Evolutionary conservation across 2,113 vertebrate species (phyloP), one percentile per base, ranked within the genome.

Genomic region (Poeciliopsis turrubarensis): DNA sequence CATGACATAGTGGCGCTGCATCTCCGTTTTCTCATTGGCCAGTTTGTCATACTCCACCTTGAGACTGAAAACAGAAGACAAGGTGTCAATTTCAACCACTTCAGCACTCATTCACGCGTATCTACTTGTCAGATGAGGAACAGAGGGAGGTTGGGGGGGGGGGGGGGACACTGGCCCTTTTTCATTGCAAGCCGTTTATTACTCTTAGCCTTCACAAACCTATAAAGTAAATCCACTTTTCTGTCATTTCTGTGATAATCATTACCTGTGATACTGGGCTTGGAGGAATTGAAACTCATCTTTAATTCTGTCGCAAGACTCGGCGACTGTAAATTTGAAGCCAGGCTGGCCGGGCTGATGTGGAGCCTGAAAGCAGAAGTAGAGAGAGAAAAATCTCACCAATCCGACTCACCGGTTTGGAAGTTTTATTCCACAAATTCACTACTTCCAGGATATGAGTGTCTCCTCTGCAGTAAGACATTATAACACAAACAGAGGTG

Each of bases 1-100:
- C 97, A 98, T 98, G 92, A 98, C 97, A 89, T 98, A 98, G 94
- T 98, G 97, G 91, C 97, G 96, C 94, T 98, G 97, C 97, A 98
- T 98, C 92, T 98, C 97, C 0, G 97, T 98, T 95, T 98, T 98
- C 94, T 98, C 97, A 91, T 96, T 98, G 65, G 97, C 96, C 90
- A 98, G 95, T 87, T 98, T 98, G 92, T 98, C 97, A 82, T 97
- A 98, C 91, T 98, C 97, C 95, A 98, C 96, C 96, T 98, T 97
- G 80, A 96, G 94, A 93, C 95, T 96, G 87, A 41, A 83, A 94
- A 89, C 77, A 91, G 85, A 87, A 92, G 80, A 88, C 84, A 89
- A 80, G 82, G 91, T 91, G 87, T 92, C 81, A 92, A 84, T 87
- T 87, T 82, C 87, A 82, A 70, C 68, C 82, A 70, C 85, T 87